These are phyloP conservation scores for Agrochola lychnidis DNA, from an alignment of 2,888 invertebrate genomes.

Conservation along the genomic window DNA sequence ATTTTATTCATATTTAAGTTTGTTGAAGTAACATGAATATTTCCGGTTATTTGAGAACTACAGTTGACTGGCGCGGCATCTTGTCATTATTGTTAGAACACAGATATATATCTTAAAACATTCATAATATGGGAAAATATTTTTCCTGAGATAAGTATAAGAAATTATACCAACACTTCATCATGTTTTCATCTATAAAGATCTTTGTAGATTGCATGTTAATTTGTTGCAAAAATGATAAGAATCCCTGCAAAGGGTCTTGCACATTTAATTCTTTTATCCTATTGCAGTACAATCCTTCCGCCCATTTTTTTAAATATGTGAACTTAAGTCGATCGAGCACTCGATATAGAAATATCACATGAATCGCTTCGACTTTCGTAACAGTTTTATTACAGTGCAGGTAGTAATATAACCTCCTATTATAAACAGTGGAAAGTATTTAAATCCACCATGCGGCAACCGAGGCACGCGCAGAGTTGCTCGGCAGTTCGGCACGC, in stretches of 20 bases:
- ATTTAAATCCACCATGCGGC: conserved; percentile 77
- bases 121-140: not conserved
- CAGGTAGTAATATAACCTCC: conserved; percentile 52
- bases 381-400: conserved; percentile 36
- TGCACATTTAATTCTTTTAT: not conserved
- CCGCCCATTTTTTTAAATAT: not conserved
- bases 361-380: conserved; percentile 28
- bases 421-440: conserved; percentile 64
- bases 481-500: conserved; percentile 65
- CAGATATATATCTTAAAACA: not conserved
- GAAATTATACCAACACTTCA: too few species aligned
- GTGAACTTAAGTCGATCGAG: not conserved
- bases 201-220: not conserved
- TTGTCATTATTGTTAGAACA: not conserved
- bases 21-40: not conserved
- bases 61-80: not conserved
- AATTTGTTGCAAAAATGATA: not conserved
- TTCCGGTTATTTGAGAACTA: not conserved
- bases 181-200: too few species aligned
- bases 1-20: conserved; percentile 1
- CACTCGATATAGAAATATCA: conserved; percentile 20
- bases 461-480: conserved; percentile 74
- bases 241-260: too few species aligned
- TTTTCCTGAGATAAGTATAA: too few species aligned
- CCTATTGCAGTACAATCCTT: not conserved